These are phyloP conservation scores for Lepidurus apus DNA, from an alignment of 1,140 invertebrate species.

Conservation along the genomic window DNA sequence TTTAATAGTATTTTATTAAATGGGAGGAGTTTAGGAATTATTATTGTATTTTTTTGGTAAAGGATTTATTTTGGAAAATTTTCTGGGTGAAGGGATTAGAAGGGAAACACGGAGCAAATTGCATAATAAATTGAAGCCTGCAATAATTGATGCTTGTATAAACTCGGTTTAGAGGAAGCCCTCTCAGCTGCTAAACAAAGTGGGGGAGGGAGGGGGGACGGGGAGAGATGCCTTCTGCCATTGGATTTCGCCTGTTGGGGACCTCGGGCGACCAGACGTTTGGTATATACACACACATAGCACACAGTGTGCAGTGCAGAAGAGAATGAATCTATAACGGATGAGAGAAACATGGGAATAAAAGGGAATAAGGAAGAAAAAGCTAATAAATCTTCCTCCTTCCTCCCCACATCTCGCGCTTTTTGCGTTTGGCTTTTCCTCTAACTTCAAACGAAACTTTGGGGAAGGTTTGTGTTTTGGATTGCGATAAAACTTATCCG, in stretches of 20 bases:
- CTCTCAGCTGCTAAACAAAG: neutral
- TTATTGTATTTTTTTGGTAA: too few species aligned
- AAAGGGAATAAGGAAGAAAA: neutral
- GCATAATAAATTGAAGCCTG: neutral
- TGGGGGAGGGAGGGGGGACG: neutral
- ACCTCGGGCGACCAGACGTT: neutral
- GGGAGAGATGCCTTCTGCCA: neutral
- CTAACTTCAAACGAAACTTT: neutral
- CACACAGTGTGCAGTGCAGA: neutral
- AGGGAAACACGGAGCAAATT: neutral
- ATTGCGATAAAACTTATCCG: too few species aligned
- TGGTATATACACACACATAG: neutral
- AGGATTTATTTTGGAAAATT: neutral
- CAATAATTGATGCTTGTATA: slow-evolving; percentile 1
- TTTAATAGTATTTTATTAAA: too few species aligned
- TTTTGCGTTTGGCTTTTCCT: neutral
- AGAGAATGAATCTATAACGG: slow-evolving; percentile 19
- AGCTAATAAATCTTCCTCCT: neutral
- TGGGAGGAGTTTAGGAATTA: too few species aligned
- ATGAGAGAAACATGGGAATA: slow-evolving; percentile 15
- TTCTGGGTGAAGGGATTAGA: neutral
- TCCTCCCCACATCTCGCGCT: neutral
- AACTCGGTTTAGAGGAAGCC: neutral
- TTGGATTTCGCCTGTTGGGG: neutral
- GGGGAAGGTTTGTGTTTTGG: too few species aligned